Evolutionary conservation across 53 echinoderm and acorn worm genomes (phyloP), one percentile per base, ranked within the genome.

Genomic region (Temnopleurus reevesii): DNA sequence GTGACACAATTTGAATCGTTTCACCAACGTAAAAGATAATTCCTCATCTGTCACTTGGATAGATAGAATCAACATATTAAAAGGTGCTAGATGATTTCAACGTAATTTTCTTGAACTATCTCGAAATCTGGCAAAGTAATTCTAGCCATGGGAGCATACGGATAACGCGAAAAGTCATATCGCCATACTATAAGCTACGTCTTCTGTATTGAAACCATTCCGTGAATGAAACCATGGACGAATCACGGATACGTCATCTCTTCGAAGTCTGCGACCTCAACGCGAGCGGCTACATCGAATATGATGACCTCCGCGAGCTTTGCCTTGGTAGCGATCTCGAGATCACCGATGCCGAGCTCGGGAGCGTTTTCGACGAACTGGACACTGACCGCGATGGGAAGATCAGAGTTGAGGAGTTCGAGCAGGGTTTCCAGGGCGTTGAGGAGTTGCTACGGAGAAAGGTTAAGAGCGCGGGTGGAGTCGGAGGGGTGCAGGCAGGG

Each of bases 201-300:
- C n/a, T n/a, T n/a, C n/a, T n/a, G n/a, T n/a, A n/a, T n/a, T n/a
- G n/a, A n/a, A n/a, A n/a, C n/a, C n/a, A n/a, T n/a, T n/a, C n/a
- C n/a, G n/a, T n/a, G 19, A 8, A 71, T 21, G 6, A 71, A 71
- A 71, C 41, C 23, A 93, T 95, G 91, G 93, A 93, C 86, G 91
- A 93, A 35, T 76, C 86, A 51, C 86, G 91, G 10, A 92, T 99
- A 19, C 83, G 91, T 19, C 95, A 99, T 17, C 86, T 99, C 1
- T 99, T 99, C 81, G 66, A 88, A 9, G 99, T 96, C 5, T 99
- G 99, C 56, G 99, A 99, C 84, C 76, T 96, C 15, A 99, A 99
- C 88, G 87, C 90, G 46, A 99, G 99, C 81, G 99, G 99, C 12
- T 99, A 76, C 86, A 94, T 99, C 61, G 99, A 99, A 84, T 81